These are phyloP conservation scores for Amphilophus citrinellus DNA, from an alignment of 2,113 vertebrate genomes.

Conservation along the genomic window DNA sequence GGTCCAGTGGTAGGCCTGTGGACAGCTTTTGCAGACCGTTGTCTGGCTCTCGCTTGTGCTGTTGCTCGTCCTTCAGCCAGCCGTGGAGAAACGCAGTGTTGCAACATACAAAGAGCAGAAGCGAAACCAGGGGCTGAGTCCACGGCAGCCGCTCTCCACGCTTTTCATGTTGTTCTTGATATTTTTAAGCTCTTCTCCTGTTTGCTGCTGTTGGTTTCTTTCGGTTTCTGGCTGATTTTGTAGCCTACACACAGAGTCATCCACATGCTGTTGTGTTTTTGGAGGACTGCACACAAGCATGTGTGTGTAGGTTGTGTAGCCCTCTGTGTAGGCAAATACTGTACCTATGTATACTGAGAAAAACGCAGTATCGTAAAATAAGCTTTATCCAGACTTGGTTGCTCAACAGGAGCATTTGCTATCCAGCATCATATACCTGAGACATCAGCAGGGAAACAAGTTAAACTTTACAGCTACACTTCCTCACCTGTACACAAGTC, in stretches of 20 bases:
- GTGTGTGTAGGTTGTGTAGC: too few species aligned
- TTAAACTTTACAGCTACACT: background rate
- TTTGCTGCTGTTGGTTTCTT: background rate
- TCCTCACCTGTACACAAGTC: background rate
- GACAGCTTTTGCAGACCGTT: background rate
- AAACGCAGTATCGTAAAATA: background rate
- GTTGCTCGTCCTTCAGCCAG: background rate
- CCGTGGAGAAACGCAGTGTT: background rate
- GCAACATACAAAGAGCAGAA: background rate
- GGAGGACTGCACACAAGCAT: too few species aligned
- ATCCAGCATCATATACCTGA: too few species aligned
- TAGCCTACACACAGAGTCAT: background rate
- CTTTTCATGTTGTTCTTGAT: background rate
- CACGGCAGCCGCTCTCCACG: background rate
- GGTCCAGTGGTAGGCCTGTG: background rate
- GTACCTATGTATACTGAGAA: too few species aligned
- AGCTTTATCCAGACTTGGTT: background rate
- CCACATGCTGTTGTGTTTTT: too few species aligned
- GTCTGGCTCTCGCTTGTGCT: background rate
- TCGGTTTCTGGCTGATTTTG: background rate
- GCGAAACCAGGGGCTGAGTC: background rate
- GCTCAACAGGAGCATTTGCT: background rate
- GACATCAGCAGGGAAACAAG: too few species aligned
- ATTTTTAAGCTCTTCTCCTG: background rate
- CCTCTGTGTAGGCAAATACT: too few species aligned